Conservation (phyloP, 2,888 invertebrate species). For the Cryptocephalus moraei region DNA sequence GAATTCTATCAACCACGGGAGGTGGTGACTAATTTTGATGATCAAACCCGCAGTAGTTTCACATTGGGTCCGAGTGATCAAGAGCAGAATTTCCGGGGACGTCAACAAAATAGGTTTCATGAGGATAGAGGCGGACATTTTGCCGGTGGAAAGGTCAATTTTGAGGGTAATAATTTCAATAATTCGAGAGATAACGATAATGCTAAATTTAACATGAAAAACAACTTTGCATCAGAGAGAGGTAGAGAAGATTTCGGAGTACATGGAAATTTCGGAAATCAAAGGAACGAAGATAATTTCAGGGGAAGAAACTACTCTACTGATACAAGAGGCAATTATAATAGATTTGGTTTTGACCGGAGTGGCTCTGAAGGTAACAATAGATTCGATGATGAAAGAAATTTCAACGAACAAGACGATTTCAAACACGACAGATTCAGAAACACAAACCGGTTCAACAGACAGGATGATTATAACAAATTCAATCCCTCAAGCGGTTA, state of each 20-base stretch:
- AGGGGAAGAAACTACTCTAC: too few species aligned
- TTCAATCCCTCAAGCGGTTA: background rate
- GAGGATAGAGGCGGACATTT: conserved; percentile 7
- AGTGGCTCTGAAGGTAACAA: too few species aligned
- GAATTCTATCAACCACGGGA: conserved; percentile 16
- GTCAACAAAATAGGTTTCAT: background rate
- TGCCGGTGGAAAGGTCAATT: conserved; percentile 4
- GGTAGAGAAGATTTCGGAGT: background rate
- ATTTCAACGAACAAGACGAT: too few species aligned
- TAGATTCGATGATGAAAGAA: too few species aligned
- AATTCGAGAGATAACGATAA: too few species aligned
- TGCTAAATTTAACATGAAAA: too few species aligned
- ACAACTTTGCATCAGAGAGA: too few species aligned
- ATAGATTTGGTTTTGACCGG: too few species aligned
- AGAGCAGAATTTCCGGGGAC: conserved; percentile 1
- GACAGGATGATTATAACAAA: background rate
- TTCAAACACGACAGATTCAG: background rate
- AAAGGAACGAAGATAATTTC: conserved; percentile 1
- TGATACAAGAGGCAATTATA: too few species aligned
- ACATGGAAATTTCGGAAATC: background rate
- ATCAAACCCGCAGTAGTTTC: conserved; percentile 32
- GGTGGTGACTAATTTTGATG: conserved; percentile 28
- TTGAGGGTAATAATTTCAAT: conserved; percentile 1
- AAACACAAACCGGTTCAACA: conserved; percentile 1
- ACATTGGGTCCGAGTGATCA: background rate